Evolutionary conservation across 2,888 invertebrate genomes (phyloP).

Genomic region (Rhagophthalmus giganteus): DNA sequence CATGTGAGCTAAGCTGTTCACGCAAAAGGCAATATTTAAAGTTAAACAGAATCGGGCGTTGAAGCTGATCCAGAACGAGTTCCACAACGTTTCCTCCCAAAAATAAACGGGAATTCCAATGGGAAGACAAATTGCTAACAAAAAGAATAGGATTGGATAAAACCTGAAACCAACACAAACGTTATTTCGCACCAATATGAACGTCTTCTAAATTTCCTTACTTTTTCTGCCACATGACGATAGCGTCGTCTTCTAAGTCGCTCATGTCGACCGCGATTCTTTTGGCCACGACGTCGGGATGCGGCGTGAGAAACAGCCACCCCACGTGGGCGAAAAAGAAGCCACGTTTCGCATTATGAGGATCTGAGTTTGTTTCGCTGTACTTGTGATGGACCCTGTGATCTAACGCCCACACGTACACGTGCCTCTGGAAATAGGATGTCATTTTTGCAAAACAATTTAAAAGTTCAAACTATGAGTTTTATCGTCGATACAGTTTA

Average conservation of each 20-base stretch:
- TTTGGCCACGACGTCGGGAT: constrained; percentile 73
- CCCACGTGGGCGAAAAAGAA: constrained; percentile 84
- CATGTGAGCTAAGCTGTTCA: constrained; percentile 94
- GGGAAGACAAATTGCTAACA: constrained; percentile 74
- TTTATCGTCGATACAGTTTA: background rate
- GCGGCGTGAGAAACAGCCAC: constrained; percentile 86
- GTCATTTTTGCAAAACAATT: background rate
- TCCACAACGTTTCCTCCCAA: constrained; percentile 80
- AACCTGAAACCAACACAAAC: constrained; percentile 56
- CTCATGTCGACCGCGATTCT: constrained; percentile 68
- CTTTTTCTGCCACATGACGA: constrained; percentile 77
- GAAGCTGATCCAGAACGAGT: constrained; percentile 83
- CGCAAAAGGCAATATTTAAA: constrained; percentile 89
- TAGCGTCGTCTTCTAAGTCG: constrained; percentile 72
- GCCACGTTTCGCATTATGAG: constrained; percentile 81
- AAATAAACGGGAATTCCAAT: constrained; percentile 77
- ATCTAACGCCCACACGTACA: constrained; percentile 85
- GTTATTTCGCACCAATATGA: background rate
- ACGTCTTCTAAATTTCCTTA: no score
- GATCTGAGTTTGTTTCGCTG: constrained; percentile 84
- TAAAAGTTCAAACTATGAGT: background rate
- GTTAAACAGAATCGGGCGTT: constrained; percentile 81
- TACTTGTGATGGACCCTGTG: constrained; percentile 90
- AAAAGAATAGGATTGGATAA: constrained; percentile 72
- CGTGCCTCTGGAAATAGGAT: constrained; percentile 67